These are phyloP conservation scores for Neomicropteryx cornuta DNA, from an alignment of 1,140 invertebrate species.

Conservation along the genomic window DNA sequence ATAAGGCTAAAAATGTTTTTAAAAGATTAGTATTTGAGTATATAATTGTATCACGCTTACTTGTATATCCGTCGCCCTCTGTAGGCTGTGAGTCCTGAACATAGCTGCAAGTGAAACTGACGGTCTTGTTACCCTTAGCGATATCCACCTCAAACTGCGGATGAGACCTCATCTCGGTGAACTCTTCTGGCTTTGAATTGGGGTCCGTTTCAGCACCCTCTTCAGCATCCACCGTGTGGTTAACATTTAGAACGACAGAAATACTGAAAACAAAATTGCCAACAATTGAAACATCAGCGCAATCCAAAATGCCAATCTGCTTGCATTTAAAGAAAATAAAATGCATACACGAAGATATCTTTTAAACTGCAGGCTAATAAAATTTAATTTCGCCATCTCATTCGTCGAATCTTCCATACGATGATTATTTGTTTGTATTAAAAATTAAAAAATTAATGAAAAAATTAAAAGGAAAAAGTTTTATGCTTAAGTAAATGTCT, in stretches of 20 bases:
- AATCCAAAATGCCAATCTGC: neutral
- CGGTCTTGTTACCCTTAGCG: conserved; percentile 55
- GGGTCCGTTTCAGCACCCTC: conserved; percentile 52
- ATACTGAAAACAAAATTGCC: conserved; percentile 44
- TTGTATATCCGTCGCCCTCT: conserved; percentile 61
- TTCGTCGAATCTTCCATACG: neutral
- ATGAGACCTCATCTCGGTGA: conserved; percentile 75
- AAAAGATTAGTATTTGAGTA: no score
- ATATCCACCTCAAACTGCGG: conserved; percentile 81
- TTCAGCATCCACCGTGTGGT: conserved; percentile 75
- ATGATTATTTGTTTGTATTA: no score
- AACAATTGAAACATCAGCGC: conserved; percentile 6
- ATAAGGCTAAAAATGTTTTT: no score
- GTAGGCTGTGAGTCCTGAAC: conserved; percentile 46
- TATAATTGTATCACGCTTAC: conserved; percentile 36
- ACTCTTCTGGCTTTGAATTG: conserved; percentile 50
- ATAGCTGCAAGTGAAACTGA: conserved; percentile 76
- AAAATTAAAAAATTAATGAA: no score
- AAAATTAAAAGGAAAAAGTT: no score
- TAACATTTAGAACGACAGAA: conserved; percentile 72
- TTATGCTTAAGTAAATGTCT: no score
- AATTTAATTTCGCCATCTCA: neutral
- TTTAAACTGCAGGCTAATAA: neutral
- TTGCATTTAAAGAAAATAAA: conserved; percentile 1
- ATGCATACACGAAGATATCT: no score